Evolutionary conservation across 2,797 vertebrate genomes (phyloP), one percentile per base, ranked within the genome.

Genomic region (Sardinella longiceps): DNA sequence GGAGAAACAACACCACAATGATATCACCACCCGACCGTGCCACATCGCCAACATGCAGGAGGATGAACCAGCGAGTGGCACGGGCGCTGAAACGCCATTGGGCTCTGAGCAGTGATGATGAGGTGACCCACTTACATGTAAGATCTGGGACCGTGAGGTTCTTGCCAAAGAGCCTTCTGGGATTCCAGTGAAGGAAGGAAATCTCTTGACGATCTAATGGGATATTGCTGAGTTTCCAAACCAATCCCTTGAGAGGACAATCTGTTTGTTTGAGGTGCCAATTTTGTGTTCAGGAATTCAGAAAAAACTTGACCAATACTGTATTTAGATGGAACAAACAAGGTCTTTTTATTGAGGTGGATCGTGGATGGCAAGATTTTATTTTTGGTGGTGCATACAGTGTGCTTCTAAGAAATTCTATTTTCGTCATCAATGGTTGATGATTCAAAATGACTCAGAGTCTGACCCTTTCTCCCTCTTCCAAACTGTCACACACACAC

Each of bases 71-170:
- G 18, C 15, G 23, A 53, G 23, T 9, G 46, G 11, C 46, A 48
- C 46, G 11, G 7, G 46, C 9, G 11, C 46, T 48, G 46, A 10
- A 18, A 51, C 1, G 2, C 14, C 51, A 3, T 23, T 5, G 51
- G 51, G 18, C n/a, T 10, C n/a, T 9, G 46, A 25, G 23, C 5
- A 2, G 23, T 2, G 9, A 9, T 7, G 23, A 10, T 60, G 56
- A 60, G 56, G 23, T 60, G n/a, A 60, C 56, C 56, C 56, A 60
- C 23, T 60, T 60, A n/a, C n/a, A n/a, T n/a, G n/a, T n/a, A 60
- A 60, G 56, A 60, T 10, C n/a, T n/a, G 10, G 56, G 23, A 7
- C 56, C n/a, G 23, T 5, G 4, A 20, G 56, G n/a, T n/a, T 25
- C 56, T 9, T 60, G 56, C 56, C 56, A 60, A 60, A 60, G n/a